phyloP scores from a whole-genome alignment of 2,888 invertebrate genomes.

The Meandrusa payeni region DNA sequence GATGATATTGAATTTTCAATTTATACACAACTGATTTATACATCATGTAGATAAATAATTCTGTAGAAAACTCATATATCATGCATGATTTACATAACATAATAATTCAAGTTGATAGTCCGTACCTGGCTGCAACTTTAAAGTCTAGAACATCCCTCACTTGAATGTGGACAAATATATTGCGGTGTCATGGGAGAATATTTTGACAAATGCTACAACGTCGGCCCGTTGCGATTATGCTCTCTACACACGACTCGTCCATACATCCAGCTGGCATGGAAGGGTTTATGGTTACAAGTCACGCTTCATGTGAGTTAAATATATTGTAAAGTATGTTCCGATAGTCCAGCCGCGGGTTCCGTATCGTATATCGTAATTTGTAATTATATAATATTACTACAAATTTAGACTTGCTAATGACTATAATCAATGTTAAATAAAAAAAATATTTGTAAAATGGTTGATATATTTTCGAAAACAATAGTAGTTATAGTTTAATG shows the following conservation, averaged over 20 bases:
- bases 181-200: neutral
- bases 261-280: conserved; percentile 52
- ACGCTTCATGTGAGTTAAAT: conserved; percentile 36
- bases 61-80: neutral
- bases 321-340: neutral
- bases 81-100: conserved; percentile 2
- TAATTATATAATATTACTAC: no score
- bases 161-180: conserved; percentile 3
- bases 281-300: conserved; percentile 50
- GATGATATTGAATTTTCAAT: no score
- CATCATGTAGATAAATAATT: neutral
- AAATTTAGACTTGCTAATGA: no score
- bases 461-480: no score
- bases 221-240: conserved; percentile 28
- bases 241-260: conserved; percentile 40
- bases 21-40: neutral
- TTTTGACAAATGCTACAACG: conserved; percentile 26
- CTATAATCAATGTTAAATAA: no score
- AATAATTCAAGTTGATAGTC: neutral
- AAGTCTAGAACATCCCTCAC: neutral
- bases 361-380: conserved; percentile 3
- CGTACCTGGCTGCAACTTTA: no score
- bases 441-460: no score
- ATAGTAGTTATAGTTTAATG: no score
- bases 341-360: conserved; percentile 7